Conservation (phyloP, 2,797 vertebrate species). For the Aldrovandia affinis region DNA sequence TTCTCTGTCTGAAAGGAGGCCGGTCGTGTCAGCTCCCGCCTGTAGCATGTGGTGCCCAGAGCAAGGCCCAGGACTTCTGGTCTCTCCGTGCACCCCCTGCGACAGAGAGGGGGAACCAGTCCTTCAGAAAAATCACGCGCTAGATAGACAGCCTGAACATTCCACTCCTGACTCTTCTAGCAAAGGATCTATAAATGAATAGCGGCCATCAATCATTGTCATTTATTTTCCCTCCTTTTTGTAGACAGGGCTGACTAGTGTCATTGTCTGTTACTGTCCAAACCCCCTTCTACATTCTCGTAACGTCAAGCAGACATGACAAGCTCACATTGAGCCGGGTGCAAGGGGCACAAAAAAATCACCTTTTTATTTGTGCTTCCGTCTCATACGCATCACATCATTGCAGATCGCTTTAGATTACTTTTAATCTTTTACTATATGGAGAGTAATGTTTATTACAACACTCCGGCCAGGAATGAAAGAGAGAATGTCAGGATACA, state of each 20-base stretch:
- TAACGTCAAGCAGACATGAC: slow-evolving; percentile 93
- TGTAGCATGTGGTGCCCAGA: slow-evolving; percentile 39
- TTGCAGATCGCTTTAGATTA: slow-evolving; percentile 55
- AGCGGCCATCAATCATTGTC: slow-evolving; percentile 97
- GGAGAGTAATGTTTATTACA: slow-evolving; percentile 59
- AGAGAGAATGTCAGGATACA: not conserved
- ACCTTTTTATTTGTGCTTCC: slow-evolving; percentile 82
- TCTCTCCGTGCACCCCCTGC: slow-evolving; percentile 31
- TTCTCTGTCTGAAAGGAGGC: slow-evolving; percentile 28
- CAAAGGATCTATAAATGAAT: slow-evolving; percentile 87
- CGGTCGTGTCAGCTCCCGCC: slow-evolving; percentile 41
- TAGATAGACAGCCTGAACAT: slow-evolving; percentile 59
- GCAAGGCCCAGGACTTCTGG: slow-evolving; percentile 29
- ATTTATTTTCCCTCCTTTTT: slow-evolving; percentile 84
- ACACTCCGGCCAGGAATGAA: not conserved
- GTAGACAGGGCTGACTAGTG: slow-evolving; percentile 90
- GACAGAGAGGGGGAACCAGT: slow-evolving; percentile 37
- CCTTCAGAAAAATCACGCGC: slow-evolving; percentile 25
- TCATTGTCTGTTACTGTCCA: slow-evolving; percentile 96
- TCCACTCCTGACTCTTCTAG: slow-evolving; percentile 70
- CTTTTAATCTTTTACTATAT: slow-evolving; percentile 72
- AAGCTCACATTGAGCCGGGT: slow-evolving; percentile 86
- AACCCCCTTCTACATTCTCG: slow-evolving; percentile 79
- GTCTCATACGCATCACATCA: slow-evolving; percentile 55
- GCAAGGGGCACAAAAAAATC: slow-evolving; percentile 89